phyloP scores from a whole-genome alignment of 1,140 invertebrate species.

The Aphelinus atriplicis region DNA sequence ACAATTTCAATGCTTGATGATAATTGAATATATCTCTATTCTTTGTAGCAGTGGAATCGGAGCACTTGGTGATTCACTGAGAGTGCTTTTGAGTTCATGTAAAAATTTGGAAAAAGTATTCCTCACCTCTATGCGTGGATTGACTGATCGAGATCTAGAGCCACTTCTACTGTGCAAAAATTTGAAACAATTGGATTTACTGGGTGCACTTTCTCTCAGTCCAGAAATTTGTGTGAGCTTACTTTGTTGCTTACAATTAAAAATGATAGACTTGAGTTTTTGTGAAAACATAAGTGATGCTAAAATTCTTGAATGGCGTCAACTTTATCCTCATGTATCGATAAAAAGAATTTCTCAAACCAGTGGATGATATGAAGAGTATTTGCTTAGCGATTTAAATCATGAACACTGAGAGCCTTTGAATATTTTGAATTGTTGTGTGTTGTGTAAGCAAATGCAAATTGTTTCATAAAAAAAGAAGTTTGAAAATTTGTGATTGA shows the following conservation, averaged over 20 bases:
- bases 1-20: background rate
- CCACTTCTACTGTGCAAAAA: constrained; percentile 73
- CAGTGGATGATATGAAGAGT: constrained; percentile 32
- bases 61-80: constrained; percentile 65
- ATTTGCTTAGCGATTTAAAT: constrained; percentile 9
- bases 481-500: constrained; percentile 16
- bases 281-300: constrained; percentile 80
- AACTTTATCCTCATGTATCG: constrained; percentile 71
- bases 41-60: constrained; percentile 62
- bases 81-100: constrained; percentile 68
- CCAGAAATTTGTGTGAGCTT: constrained; percentile 75
- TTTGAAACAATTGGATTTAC: constrained; percentile 82
- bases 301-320: constrained; percentile 72
- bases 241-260: constrained; percentile 68
- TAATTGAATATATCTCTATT: constrained; percentile 9
- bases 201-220: constrained; percentile 81
- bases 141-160: constrained; percentile 80
- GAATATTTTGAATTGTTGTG: constrained; percentile 17
- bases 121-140: constrained; percentile 78
- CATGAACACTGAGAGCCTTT: background rate
- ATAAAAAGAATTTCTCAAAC: constrained; percentile 69
- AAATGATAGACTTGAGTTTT: constrained; percentile 86
- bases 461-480: background rate
- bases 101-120: constrained; percentile 79
- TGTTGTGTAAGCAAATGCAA: background rate